Evolutionary conservation across 2,888 invertebrate genomes (phyloP), one percentile per base, ranked within the genome.

Genomic region (Rhodophaea formosa): DNA sequence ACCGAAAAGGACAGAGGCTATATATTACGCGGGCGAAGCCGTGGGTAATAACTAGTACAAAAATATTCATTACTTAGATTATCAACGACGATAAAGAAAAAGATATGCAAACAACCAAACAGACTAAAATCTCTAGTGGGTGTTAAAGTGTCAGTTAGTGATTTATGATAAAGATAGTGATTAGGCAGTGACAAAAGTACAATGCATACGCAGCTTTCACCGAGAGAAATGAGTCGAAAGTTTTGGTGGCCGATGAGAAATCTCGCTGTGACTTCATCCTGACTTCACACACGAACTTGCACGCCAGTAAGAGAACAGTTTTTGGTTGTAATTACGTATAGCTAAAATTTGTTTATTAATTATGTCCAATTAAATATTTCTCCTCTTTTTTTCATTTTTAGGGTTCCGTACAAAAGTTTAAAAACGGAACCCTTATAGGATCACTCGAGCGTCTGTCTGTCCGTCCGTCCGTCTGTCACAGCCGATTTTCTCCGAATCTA

Each of bases 151-250:
- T 79, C 80, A 80, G 82, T 80, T 77, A 78, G 17, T 80, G 80
- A 84, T 81, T 77, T 78, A 77, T 72, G 83, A 85, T 86, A 84
- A 83, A 84, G 75, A 80, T 74, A 76, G 74, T 78, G 82, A 86
- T 86, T 84, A 80, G 73, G 69, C 70, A 80, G 78, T 84, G 86
- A 89, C 88, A 87, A 86, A 86, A 81, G 76, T 79, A 88, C 86
- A 88, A 86, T 86, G 79, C 79, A 74, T 72, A 75, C 72, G 70
- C 71, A 74, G 88, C 90, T 89, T 90, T 90, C 90, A 84, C 89
- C 77, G 61, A 74, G 79, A 73, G 86, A 85, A 87, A 86, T 88
- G 82, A 66, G 65, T 83, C 73, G 88, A 88, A 88, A 88, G 87
- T 84, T 62, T 67, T 64, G 63, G 63, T 63, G 55, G 59, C 57